Evolutionary conservation across 2,113 vertebrate genomes (phyloP).

Genomic region (Delphinus delphis): DNA sequence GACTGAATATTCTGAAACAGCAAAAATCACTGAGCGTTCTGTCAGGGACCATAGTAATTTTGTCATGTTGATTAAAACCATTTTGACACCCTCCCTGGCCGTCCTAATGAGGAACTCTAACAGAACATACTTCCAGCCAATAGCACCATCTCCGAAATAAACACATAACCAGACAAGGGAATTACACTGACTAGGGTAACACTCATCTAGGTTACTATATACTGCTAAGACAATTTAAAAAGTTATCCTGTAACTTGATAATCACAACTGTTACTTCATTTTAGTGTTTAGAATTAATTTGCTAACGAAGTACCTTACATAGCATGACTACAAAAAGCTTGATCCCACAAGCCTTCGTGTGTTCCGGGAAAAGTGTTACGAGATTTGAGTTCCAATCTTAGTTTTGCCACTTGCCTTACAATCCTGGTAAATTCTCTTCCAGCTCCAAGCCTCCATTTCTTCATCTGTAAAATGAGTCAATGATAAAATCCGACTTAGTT

Average conservation of each 20-base stretch:
- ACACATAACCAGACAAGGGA: neutral
- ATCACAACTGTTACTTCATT: neutral
- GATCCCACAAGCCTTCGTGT: neutral
- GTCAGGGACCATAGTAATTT: neutral
- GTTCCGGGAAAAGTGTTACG: neutral
- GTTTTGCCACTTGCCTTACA: neutral
- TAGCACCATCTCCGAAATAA: neutral
- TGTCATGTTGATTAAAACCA: neutral
- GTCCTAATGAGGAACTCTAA: neutral
- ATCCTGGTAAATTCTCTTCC: neutral
- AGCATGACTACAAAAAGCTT: neutral
- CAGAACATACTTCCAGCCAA: neutral
- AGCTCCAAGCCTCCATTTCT: neutral
- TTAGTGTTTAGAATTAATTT: neutral
- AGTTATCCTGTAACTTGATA: neutral
- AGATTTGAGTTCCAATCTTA: neutral
- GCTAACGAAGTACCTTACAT: neutral
- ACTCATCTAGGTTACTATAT: neutral
- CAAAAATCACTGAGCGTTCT: neutral
- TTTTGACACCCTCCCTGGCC: neutral
- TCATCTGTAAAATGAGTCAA: slow-evolving; percentile 18
- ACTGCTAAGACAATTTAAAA: neutral
- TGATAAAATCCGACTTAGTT: slow-evolving; percentile 6
- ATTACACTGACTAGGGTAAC: neutral
- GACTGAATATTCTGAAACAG: neutral